Evolutionary conservation across 2,888 invertebrate genomes (phyloP), one percentile per base, ranked within the genome.

Genomic region (Craniophora ligustri): DNA sequence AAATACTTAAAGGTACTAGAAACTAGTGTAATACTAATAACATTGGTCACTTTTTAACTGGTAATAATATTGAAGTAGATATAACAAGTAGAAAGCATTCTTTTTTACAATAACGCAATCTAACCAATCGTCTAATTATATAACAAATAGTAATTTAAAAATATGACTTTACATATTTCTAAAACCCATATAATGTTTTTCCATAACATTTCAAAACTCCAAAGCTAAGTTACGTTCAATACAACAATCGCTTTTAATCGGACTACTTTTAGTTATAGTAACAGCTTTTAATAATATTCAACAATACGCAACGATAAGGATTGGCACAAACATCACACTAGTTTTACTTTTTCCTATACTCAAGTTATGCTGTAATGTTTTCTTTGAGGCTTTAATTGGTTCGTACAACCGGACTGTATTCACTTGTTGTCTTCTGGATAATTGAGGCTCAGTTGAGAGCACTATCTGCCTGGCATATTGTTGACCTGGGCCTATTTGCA

Each of bases 251-350:
- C 49, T 16, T 58, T 47, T 72, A 60, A 53, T 64, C 68, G 31
- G 47, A 55, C 46, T 39, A 68, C 59, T 59, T 59, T 55, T 63
- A 63, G 54, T 56, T 63, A 47, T 59, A 69, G 68, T 49, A 63
- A 68, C 64, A 69, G 59, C 65, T 45, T 67, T 68, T 54, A 64
- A 67, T 68, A 69, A 67, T 72, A 68, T 64, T 64, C 50, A 68
- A 69, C 69, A 69, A 67, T 49, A 48, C 39, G 46, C 50, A 47
- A 48, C 64, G 65, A 66, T 66, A 66, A 69, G 69, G 48, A 30
- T 51, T 57, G 36, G 26, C 39, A 63, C 65, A 68, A 66, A 68
- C 65, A 66, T 58, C 40, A 54, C 54, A 46, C 34, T 49, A 56
- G 39, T 67, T 68, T 68, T 62, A 49, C 56, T 41, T 67, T n/a